phyloP scores from a whole-genome alignment of 2,797 vertebrate genomes.

The Hippocampus kuda region DNA sequence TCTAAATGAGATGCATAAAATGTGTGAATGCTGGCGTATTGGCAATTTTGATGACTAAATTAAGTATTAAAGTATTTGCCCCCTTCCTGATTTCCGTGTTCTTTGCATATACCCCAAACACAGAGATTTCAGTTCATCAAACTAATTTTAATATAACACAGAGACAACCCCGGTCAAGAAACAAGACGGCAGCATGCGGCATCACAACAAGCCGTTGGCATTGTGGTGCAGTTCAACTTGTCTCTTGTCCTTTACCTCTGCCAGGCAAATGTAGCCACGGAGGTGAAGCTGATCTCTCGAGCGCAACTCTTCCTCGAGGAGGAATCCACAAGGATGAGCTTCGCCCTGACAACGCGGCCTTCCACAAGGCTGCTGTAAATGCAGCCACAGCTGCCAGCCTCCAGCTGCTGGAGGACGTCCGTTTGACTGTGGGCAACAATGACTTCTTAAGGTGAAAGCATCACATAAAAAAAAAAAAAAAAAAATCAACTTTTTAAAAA shows the following conservation, averaged over 20 bases:
- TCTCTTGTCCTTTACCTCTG: not conserved
- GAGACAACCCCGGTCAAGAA: not conserved
- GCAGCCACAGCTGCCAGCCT: slow-evolving; percentile 48
- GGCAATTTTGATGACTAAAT: too few relatives aligned
- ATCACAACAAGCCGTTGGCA: not conserved
- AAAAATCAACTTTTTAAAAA: not conserved
- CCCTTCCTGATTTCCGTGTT: too few relatives aligned
- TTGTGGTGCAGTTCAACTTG: not conserved
- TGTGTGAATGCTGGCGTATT: too few relatives aligned
- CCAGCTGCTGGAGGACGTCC: slow-evolving; percentile 59
- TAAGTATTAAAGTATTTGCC: too few relatives aligned
- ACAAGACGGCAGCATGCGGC: not conserved
- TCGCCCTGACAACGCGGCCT: slow-evolving; percentile 31
- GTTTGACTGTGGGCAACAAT: slow-evolving; percentile 45
- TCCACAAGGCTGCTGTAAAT: slow-evolving; percentile 51
- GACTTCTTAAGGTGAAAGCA: slow-evolving; percentile 53
- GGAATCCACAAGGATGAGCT: slow-evolving; percentile 66
- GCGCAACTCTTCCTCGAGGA: slow-evolving; percentile 41
- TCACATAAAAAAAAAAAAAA: not conserved
- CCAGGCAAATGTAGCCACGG: slow-evolving; percentile 73
- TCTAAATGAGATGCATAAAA: too few relatives aligned
- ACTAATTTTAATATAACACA: too few relatives aligned
- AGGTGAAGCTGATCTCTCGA: slow-evolving; percentile 53
- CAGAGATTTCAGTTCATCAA: too few relatives aligned
- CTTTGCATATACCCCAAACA: too few relatives aligned